phyloP scores from a whole-genome alignment of 2,888 invertebrate species.

The Asteroscopus sphinx region DNA sequence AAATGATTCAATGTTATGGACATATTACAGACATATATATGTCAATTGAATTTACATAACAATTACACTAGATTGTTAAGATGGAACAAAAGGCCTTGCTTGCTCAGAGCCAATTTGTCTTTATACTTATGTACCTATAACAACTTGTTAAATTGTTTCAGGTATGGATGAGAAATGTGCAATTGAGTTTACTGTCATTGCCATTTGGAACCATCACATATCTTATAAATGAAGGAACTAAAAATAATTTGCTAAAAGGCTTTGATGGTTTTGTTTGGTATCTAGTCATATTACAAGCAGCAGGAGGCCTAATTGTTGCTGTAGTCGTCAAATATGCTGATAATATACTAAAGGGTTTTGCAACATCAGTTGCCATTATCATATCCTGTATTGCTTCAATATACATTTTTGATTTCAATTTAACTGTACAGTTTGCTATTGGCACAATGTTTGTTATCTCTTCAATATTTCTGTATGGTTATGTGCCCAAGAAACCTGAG shows the following conservation, averaged over 20 bases:
- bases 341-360: slow-evolving; percentile 99
- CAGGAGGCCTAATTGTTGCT: slow-evolving; percentile 98
- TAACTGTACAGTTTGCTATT: slow-evolving; percentile 95
- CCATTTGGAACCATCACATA: slow-evolving; percentile 96
- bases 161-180: slow-evolving; percentile 99
- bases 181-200: slow-evolving; percentile 97
- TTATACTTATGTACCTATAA: slow-evolving; percentile 20
- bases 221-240: slow-evolving; percentile 94
- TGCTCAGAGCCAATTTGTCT: slow-evolving; percentile 18
- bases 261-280: slow-evolving; percentile 96
- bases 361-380: slow-evolving; percentile 98
- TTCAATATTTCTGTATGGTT: slow-evolving; percentile 98
- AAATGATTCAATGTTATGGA: too few relatives aligned
- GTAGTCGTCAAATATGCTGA: slow-evolving; percentile 99
- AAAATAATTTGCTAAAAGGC: slow-evolving; percentile 89
- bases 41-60: too few relatives aligned
- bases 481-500: slow-evolving; percentile 91
- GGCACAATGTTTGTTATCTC: slow-evolving; percentile 97
- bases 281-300: slow-evolving; percentile 96
- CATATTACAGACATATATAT: too few relatives aligned
- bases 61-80: slow-evolving; percentile 2
- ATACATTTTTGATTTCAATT: slow-evolving; percentile 96
- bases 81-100: slow-evolving; percentile 9
- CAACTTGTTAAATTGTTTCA: slow-evolving; percentile 67
- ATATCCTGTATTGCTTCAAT: slow-evolving; percentile 98